Conservation (phyloP, 35 echinoderm and acorn worm species). For the Lytechinus pictus region DNA sequence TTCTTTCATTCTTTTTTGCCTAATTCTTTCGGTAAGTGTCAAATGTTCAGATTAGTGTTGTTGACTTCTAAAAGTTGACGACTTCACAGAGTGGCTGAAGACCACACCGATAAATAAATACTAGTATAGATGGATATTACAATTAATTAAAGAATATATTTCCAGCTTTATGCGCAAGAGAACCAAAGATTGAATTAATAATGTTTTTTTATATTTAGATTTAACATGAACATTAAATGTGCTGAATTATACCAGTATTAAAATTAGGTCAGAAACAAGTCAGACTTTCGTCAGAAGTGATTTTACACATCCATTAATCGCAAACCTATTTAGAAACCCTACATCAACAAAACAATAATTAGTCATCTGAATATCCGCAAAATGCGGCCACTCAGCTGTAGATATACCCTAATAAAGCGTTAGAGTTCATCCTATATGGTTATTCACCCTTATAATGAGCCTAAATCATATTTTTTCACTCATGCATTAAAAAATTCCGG, state of each 20-base stretch:
- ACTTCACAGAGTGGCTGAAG: no score
- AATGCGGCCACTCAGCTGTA: background rate
- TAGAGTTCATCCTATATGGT: background rate
- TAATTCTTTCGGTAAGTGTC: no score
- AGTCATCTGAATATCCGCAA: background rate
- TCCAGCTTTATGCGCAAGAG: background rate
- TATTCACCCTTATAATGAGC: background rate
- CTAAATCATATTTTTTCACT: background rate
- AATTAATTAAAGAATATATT: background rate
- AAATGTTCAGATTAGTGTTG: no score
- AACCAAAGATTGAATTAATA: background rate
- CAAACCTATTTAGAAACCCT: background rate
- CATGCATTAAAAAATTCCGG: background rate
- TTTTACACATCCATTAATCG: background rate
- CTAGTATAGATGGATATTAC: background rate
- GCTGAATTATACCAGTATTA: background rate
- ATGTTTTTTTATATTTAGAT: background rate
- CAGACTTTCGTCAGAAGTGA: background rate
- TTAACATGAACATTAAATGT: background rate
- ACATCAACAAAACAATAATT: background rate
- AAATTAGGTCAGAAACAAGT: background rate
- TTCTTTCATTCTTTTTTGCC: no score
- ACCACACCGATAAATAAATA: no score
- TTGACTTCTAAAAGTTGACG: no score
- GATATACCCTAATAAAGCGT: background rate